Evolutionary conservation across 2,797 vertebrate genomes (phyloP).

Genomic region (Anguilla marmorata): DNA sequence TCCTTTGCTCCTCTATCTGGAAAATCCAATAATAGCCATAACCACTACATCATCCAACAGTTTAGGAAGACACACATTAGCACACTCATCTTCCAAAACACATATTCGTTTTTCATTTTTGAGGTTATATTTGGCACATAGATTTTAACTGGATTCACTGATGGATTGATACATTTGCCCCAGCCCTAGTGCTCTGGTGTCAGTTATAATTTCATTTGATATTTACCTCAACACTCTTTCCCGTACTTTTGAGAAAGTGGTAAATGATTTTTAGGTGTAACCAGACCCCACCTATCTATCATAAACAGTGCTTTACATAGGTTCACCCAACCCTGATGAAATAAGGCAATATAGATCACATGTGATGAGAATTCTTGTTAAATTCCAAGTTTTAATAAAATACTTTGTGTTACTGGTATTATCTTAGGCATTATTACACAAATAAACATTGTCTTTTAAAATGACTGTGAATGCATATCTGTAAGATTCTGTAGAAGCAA

Average conservation of each 20-base stretch:
- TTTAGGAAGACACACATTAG: neutral
- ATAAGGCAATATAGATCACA: neutral
- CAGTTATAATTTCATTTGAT: neutral
- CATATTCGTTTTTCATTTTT: neutral
- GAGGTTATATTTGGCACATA: neutral
- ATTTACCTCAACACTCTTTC: neutral
- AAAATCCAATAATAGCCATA: neutral
- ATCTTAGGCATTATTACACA: neutral
- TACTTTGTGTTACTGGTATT: neutral
- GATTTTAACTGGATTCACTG: neutral
- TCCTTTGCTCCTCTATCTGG: neutral
- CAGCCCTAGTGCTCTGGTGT: neutral
- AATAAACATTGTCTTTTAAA: conserved; percentile 32
- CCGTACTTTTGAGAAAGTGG: neutral
- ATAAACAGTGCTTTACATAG: neutral
- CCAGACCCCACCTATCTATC: neutral
- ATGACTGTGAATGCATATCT: neutral
- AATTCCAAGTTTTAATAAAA: neutral
- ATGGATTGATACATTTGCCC: neutral
- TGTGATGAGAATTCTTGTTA: neutral
- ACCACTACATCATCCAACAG: neutral
- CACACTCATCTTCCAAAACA: neutral
- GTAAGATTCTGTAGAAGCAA: neutral
- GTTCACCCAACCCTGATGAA: neutral
- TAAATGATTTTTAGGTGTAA: neutral